phyloP scores from a whole-genome alignment of 2,888 invertebrate genomes.

The Drosophila fulvimacula region DNA sequence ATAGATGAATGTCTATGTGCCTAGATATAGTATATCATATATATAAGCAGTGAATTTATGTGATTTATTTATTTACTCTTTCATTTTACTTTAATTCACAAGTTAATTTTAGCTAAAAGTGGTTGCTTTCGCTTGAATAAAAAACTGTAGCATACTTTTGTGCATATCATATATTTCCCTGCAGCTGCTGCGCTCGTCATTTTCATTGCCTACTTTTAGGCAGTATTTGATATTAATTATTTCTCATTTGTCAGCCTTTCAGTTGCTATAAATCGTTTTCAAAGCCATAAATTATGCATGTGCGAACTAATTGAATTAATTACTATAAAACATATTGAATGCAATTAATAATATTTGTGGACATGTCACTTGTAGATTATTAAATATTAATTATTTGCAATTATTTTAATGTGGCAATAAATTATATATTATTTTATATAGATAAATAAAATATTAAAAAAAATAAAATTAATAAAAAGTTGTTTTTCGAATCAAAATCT shows the following conservation, averaged over 20 bases:
- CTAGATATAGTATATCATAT: background rate
- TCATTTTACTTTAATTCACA: background rate
- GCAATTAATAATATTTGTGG: background rate
- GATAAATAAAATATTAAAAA: background rate
- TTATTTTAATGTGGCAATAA: background rate
- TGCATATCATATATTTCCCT: fast-evolving
- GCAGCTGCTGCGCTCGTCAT: fast-evolving
- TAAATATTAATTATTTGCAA: background rate
- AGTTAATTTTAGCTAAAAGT: background rate
- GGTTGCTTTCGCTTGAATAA: background rate
- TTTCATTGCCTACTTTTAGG: conserved; percentile 18
- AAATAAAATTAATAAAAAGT: background rate
- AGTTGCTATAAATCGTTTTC: background rate
- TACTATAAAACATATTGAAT: background rate
- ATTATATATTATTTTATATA: background rate
- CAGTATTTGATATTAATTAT: background rate
- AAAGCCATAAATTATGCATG: background rate
- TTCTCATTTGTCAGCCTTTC: background rate
- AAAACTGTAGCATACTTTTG: conserved; percentile 24
- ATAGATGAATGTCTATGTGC: background rate
- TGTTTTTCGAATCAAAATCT: background rate
- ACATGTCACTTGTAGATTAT: background rate
- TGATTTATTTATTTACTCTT: background rate
- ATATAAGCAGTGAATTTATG: background rate
- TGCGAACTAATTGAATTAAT: background rate